Evolutionary conservation across 37 sponge, comb jelly and placozoan species (phyloP), one percentile per base, ranked within the genome.

Genomic region (Dysidea cf. avara): DNA sequence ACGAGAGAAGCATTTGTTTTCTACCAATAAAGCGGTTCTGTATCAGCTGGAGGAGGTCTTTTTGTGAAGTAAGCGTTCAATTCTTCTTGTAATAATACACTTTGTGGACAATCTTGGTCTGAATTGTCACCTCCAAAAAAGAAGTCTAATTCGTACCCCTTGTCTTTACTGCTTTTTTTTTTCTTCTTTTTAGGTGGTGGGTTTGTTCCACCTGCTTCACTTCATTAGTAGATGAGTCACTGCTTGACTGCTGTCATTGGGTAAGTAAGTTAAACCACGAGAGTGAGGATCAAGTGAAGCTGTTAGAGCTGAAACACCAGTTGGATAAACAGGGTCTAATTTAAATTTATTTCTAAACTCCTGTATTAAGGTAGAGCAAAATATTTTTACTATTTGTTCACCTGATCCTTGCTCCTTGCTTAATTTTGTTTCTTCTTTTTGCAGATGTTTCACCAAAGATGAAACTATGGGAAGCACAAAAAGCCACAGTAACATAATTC

Each of bases 241-340:
- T 11, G 26, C 58, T 56, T 24, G 30, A 7, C 58, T 56, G 29
- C 7, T 56, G 26, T 24, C 58, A 24, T 56, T 12, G 7, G 58
- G 58, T 12, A 56, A 28, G 13, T 29, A 56, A 29, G 29, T 28
- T 29, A 56, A 28, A 12, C 58, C 11, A 56, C 58, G 58, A 28
- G 29, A 29, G 11, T 12, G 58, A 56, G 58, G 58, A 56, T 56
- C 58, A 56, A 56, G 58, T 28, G 58, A 24, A 13, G 58, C 58
- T 11, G 58, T 28, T 7, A 56, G 7, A 56, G 29, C 26, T 24
- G 13, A 28, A 24, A 56, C 26, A 28, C 29, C 7, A 13, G 26
- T 24, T 29, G 58, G 58, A 56, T 28, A 13, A 11, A 28, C 7
- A 29, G 58, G 58, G 30, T 56, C 12, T 28, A 56, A 28, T 56